Base-by-base conservation (phyloP, 2,888 invertebrate genomes). In the Apoderus coryli region DNA sequence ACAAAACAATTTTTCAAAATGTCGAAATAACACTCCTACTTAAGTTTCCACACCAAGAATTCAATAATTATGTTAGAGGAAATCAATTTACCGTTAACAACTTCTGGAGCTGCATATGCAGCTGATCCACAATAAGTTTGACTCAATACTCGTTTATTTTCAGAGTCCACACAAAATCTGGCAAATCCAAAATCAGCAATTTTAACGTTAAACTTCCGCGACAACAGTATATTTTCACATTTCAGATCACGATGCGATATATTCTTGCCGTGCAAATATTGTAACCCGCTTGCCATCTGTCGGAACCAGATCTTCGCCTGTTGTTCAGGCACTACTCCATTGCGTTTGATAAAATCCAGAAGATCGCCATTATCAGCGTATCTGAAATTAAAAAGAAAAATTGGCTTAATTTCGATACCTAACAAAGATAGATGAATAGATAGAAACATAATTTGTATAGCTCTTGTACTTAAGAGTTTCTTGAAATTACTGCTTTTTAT, bases 91-190 rank as follows among this genome's bases (percentile, higher is more conserved):
- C 39, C 88, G 49, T 79, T 78, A 25, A 93, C 81, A 3, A 93
- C 82, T 61, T 95, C 93, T 1, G 93, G 93, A 2, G 93, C 88
- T 2, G 92, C 93, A 56, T 95, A 95, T 0, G 92, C 90, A 3
- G 90, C 88, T 3, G 90, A 92, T n/a, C 93, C 93, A 53, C 93
- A 93, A 51, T 84, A 93, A 0, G 93, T 92, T 53, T 79, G 72
- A 47, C 90, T 90, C 33, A 86, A 66, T 4, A 84, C 72, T 19
- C 80, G 64, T 31, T 76, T 67, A 28, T 84, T 82, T 28, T 69
- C 70, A 2, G 67, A 63, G 45, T 80, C 75, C 1, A 72, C 65
- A 53, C 82, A 82, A 50, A 76, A 81, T 41, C 88, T 69, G 2
- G 90, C 84, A 56, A 92, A 92, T 14, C 93, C 92, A 55, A 93